phyloP scores from a whole-genome alignment of 1,140 invertebrate species.

The Monochamus saltuarius region DNA sequence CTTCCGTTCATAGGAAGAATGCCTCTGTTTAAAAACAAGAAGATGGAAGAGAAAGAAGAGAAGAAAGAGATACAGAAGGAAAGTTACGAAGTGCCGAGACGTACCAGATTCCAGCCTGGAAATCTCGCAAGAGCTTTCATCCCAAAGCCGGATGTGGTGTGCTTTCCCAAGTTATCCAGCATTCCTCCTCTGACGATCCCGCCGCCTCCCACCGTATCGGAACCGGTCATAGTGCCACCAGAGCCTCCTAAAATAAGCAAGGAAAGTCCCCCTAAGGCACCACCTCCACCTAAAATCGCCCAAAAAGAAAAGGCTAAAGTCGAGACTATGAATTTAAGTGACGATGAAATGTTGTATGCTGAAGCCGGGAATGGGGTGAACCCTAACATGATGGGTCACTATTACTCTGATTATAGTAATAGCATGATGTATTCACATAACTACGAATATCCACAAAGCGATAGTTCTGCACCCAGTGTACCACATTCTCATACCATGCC shows the following conservation, averaged over 20 bases:
- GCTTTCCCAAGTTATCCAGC: constrained; percentile 58
- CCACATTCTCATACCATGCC: constrained; percentile 45
- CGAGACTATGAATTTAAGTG: constrained; percentile 8
- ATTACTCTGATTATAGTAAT: constrained; percentile 26
- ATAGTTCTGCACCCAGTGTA: constrained; percentile 34
- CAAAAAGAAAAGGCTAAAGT: neutral
- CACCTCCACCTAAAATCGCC: constrained; percentile 24
- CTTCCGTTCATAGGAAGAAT: constrained; percentile 69
- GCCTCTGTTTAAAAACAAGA: constrained; percentile 67
- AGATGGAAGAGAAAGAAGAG: constrained; percentile 44
- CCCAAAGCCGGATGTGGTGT: constrained; percentile 56
- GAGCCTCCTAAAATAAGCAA: constrained; percentile 29
- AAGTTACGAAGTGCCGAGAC: constrained; percentile 46
- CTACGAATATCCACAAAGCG: constrained; percentile 26
- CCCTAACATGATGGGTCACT: constrained; percentile 31
- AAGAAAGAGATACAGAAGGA: constrained; percentile 48
- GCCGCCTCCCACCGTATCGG: constrained; percentile 39
- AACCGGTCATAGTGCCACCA: constrained; percentile 26
- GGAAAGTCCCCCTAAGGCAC: constrained; percentile 5
- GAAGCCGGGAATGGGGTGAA: constrained; percentile 34
- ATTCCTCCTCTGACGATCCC: constrained; percentile 52
- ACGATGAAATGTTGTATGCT: constrained; percentile 42
- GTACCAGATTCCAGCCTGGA: constrained; percentile 48
- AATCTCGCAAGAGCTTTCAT: constrained; percentile 48
- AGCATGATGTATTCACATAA: constrained; percentile 30